Evolutionary conservation across 37 sponge, comb jelly and placozoan species (phyloP).

Genomic region (Hexactinellida sp.): DNA sequence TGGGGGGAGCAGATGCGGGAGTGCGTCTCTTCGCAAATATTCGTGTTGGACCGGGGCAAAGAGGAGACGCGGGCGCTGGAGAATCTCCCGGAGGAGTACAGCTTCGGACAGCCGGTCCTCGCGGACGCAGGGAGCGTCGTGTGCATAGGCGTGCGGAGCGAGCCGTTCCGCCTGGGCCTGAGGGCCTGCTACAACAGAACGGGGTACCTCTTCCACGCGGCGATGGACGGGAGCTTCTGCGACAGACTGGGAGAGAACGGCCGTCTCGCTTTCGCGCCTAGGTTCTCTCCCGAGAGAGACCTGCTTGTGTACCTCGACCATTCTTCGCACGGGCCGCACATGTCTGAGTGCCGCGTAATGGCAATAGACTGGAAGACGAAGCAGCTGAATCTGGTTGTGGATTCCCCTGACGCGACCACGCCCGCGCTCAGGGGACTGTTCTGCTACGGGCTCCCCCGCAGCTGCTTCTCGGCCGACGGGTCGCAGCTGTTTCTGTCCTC

Average conservation of each 20-base stretch:
- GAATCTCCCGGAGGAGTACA: background rate
- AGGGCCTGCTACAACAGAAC: slow-evolving; percentile 36
- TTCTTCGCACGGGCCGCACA: background rate
- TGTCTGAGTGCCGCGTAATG: background rate
- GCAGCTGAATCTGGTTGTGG: background rate
- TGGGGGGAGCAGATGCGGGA: slow-evolving; percentile 80
- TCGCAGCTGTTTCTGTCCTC: background rate
- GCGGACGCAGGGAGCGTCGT: slow-evolving; percentile 33
- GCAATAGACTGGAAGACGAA: slow-evolving; percentile 29
- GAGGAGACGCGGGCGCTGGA: slow-evolving; percentile 11
- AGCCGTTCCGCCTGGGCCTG: slow-evolving; percentile 58
- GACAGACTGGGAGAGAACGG: background rate
- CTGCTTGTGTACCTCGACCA: background rate
- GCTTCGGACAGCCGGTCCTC: background rate
- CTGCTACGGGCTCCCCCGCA: background rate
- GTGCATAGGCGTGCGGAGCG: slow-evolving; percentile 65
- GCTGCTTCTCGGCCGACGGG: background rate
- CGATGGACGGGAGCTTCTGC: background rate
- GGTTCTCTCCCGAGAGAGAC: slow-evolving; percentile 3
- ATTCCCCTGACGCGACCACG: background rate
- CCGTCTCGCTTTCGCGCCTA: background rate
- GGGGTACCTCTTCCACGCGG: background rate
- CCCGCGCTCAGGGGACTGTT: background rate
- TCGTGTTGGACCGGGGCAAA: slow-evolving; percentile 44
- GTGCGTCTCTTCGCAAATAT: slow-evolving; percentile 43